Conservation (phyloP, 2,888 invertebrate species). For the Metallyticus violacea region DNA sequence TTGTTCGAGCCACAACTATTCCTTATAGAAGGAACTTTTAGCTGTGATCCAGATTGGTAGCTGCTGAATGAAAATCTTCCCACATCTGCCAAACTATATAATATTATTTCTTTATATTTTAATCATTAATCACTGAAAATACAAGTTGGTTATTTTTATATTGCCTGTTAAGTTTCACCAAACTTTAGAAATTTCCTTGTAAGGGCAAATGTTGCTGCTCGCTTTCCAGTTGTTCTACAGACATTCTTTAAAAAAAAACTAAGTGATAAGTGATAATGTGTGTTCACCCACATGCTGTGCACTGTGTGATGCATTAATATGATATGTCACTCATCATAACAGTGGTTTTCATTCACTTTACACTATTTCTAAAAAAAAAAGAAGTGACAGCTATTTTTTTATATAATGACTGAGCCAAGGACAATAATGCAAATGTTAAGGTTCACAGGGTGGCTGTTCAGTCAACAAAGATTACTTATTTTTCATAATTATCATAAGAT, state of each 20-base stretch:
- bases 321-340: not conserved
- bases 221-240: not conserved
- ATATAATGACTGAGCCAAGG: not conserved
- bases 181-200: not conserved
- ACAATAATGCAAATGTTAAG: not conserved
- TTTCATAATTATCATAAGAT: not conserved
- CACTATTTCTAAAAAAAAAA: not conserved
- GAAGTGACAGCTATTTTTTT: not conserved
- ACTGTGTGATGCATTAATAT: not conserved
- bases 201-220: not conserved
- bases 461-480: not conserved
- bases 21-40: conserved; percentile 16
- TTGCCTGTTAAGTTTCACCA: conserved; percentile 3
- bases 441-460: not conserved
- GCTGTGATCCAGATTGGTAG: conserved; percentile 24
- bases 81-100: not conserved
- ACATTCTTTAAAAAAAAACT: not conserved
- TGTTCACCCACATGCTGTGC: not conserved
- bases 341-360: not conserved
- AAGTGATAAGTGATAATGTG: not conserved
- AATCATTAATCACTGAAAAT: not conserved
- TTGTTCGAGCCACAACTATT: not conserved
- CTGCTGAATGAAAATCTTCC: conserved; percentile 11
- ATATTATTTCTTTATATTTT: not conserved
- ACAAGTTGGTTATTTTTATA: conserved; percentile 3